Evolutionary conservation across 2,113 vertebrate genomes (phyloP), one percentile per base, ranked within the genome.

Genomic region (Spilogale gracilis): DNA sequence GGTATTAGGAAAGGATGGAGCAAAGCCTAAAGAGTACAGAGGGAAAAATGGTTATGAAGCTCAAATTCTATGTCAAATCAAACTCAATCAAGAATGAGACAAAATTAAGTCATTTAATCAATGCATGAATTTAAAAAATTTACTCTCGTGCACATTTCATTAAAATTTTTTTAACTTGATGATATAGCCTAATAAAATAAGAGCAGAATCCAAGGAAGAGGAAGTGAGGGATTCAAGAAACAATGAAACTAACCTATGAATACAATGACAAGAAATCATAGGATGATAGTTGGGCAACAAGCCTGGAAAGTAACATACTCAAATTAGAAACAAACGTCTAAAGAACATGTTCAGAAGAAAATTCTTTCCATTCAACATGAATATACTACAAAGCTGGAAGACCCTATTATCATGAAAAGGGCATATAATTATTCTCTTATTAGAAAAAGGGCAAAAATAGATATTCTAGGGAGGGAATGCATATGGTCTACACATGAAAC

Each of bases 51-150:
- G 81, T 27, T 30, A 30, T 71, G 27, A 50, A 52, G 48, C 25
- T 87, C 4, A 5, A 76, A 60, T 30, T 69, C 65, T 61, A 6
- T 69, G 65, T 56, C 17, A 76, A 65, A 48, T 83, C 38, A 74
- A 82, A 94, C 20, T 82, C 58, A 89, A 38, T 65, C 20, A 56
- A 73, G 74, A 56, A 67, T 67, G 52, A 87, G 23, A 21, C 74
- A 93, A 86, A 92, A 52, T 80, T 16, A 45, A 90, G 65, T 43
- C 60, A 60, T 73, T 93, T 93, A 92, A 95, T 48, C 17, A 81
- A 52, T 38, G 9, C 32, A 23, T 79, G 21, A 93, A 71, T 82
- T 71, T 12, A 43, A 56, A 91, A 63, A 86, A 27, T 61, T 60
- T 61, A 74, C 43, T 83, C 10, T 52, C 20, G 65, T 65, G 32